Percentiles rank a stretch among this genome's conserved stretches.
phyloP scores from a whole-genome alignment of 2,113 vertebrate genomes.

The Cebidichthys violaceus region DNA sequence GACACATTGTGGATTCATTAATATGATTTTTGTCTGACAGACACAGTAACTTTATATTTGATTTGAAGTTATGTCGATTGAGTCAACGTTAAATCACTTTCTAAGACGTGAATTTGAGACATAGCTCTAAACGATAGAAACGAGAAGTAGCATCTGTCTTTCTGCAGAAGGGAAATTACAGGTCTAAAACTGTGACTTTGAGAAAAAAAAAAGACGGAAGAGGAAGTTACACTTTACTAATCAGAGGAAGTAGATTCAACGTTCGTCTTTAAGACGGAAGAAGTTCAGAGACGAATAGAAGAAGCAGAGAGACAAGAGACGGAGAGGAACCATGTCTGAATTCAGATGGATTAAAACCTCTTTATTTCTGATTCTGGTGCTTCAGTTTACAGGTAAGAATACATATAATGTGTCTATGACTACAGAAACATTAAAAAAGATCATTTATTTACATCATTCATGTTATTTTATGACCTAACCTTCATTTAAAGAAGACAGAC shows the following conservation, averaged over 20 bases:
- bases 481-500: background rate
- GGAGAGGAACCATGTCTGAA: background rate
- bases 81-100: background rate
- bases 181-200: too few species aligned
- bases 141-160: background rate
- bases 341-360: background rate
- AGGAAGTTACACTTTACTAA: background rate
- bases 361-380: background rate
- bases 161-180: background rate
- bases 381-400: conserved; percentile 2
- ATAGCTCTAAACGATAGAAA: background rate
- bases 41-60: too few species aligned
- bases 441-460: background rate
- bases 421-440: background rate
- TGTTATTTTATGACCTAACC: background rate
- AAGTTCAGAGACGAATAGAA: background rate
- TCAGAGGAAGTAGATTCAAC: background rate
- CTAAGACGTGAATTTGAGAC: background rate
- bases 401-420: background rate
- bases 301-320: too few species aligned
- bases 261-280: background rate
- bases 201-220: too few species aligned
- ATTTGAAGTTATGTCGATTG: too few species aligned
- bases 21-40: too few species aligned
- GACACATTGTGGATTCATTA: too few species aligned